Evolutionary conservation across 2,113 vertebrate species (phyloP), one percentile per base, ranked within the genome.

Genomic region (Solenodon paradoxus): DNA sequence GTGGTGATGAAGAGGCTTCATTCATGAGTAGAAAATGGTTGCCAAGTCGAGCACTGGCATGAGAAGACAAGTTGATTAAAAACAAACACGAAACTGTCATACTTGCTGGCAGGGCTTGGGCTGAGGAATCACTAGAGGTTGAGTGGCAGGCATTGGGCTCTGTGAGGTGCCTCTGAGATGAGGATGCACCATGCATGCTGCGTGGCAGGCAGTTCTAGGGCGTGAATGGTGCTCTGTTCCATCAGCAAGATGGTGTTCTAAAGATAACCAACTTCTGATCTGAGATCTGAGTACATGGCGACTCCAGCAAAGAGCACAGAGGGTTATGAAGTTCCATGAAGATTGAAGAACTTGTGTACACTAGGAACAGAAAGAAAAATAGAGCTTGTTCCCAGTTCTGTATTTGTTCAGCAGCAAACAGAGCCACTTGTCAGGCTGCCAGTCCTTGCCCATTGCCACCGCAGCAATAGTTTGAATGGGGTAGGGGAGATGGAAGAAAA

Each of bases 401-500:
- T 63, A 69, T 94, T 57, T 68, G 28, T 85, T 95, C 71, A 26
- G 22, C 24, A 75, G 82, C 86, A 86, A 74, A 93, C 82, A 90
- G 92, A 92, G 74, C 22, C 68, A 28, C 90, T 95, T 91, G 96
- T 97, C 69, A 88, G 90, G 32, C 68, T 47, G 78, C 40, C 0
- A 4, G 75, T 96, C 93, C 69, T 68, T 96, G 93, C 69, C 69
- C 83, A 68, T 91, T 61, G 11, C 87, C 28, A 5, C 63, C 20
- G 88, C 93, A 63, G 88, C 82, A 78, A 45, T 51, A 24, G 94
- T 57, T 96, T 87, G 79, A 96, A 96, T 97, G 88, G 71, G 94
- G 80, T 74, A 96, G 96, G 94, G 92, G 95, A 96, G 64, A 49
- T 35, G 77, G 95, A 87, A 59, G 63, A 96, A 97, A 97, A 96